Evolutionary conservation across 2,888 invertebrate species (phyloP).

Genomic region (Dasysyrphus albostriatus): DNA sequence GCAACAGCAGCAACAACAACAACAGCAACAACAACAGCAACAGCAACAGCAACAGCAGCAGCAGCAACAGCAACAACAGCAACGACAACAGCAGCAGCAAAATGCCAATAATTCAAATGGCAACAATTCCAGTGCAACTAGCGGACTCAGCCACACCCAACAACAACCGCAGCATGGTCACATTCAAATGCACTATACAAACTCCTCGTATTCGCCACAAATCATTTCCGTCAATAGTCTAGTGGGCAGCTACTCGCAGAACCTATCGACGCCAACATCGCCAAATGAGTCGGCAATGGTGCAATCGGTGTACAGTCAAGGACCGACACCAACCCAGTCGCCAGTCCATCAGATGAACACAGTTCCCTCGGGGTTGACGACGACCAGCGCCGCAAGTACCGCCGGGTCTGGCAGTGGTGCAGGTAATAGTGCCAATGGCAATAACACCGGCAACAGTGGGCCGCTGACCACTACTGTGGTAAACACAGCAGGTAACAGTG

Average conservation of each 20-base stretch:
- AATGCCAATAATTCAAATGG: constrained; percentile 62
- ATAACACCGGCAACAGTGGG: constrained; percentile 63
- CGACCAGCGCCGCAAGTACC: constrained; percentile 81
- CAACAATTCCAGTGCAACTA: constrained; percentile 47
- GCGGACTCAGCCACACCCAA: constrained; percentile 76
- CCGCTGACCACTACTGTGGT: constrained; percentile 71
- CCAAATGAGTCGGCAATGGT: constrained; percentile 85
- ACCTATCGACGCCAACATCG: constrained; percentile 85
- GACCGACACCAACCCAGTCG: constrained; percentile 84
- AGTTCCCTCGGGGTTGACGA: constrained; percentile 76
- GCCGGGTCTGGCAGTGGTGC: constrained; percentile 79
- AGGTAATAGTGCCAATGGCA: constrained; percentile 76
- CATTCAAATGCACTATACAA: constrained; percentile 78
- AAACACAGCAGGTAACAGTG: constrained; percentile 50
- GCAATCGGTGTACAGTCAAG: constrained; percentile 85
- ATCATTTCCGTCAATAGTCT: constrained; percentile 84
- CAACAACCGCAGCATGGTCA: constrained; percentile 78
- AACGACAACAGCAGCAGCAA: constrained; percentile 79
- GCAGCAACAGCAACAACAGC: constrained; percentile 79
- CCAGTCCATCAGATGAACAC: constrained; percentile 81
- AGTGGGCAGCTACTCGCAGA: constrained; percentile 85
- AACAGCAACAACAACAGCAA: constrained; percentile 77
- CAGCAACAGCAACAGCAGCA: constrained; percentile 79
- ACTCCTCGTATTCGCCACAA: constrained; percentile 82
- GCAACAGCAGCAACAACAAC: constrained; percentile 76